Base-by-base conservation (phyloP, 2,888 invertebrate genomes). In the Exephanes ischioxanthus region DNA sequence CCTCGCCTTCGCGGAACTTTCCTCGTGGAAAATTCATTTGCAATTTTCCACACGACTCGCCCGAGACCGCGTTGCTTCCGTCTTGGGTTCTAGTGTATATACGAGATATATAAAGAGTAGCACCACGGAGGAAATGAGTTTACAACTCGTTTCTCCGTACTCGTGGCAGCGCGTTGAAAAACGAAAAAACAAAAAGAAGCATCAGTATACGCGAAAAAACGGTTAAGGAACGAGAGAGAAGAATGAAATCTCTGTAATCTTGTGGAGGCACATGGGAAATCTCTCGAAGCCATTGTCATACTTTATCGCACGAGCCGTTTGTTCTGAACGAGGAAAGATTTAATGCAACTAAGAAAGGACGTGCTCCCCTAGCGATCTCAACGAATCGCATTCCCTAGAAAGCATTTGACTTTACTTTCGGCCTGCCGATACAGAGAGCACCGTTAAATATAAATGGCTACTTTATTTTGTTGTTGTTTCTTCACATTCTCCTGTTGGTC, bases 21-120 rank as follows among this genome's bases (percentile, higher is more conserved):
- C 66, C 87, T 85, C 77, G 83, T 88, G 85, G 85, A 87, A 88
- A 88, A 88, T 86, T 88, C 84, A 88, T 88, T 86, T 83, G 84
- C 82, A 86, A 88, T 88, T 87, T 83, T 84, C 79, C 86, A 80
- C 85, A 75, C 84, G 85, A 87, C 81, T 85, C 84, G 63, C 61
- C 66, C 81, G 86, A 86, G 84, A 86, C 80, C 78, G 30, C 82
- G 71, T 53, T 68, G 53, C 76, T 76, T 84, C 63, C 66, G 67
- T 84, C 84, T 82, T 81, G 55, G 51, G 33, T 5, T 61, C 66
- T 84, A 48, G 80, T 83, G 83, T 87, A 87, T 83, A 75, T 51
- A 68, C 85, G 83, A 73, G 76, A 81, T 68, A 71, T 75, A 83
- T 85, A 89, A 88, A 82, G 84, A 86, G 76, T 84, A 70, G 67